Evolutionary conservation across 1,140 invertebrate species (phyloP), one percentile per base, ranked within the genome.

Genomic region (Calosoma granatense): DNA sequence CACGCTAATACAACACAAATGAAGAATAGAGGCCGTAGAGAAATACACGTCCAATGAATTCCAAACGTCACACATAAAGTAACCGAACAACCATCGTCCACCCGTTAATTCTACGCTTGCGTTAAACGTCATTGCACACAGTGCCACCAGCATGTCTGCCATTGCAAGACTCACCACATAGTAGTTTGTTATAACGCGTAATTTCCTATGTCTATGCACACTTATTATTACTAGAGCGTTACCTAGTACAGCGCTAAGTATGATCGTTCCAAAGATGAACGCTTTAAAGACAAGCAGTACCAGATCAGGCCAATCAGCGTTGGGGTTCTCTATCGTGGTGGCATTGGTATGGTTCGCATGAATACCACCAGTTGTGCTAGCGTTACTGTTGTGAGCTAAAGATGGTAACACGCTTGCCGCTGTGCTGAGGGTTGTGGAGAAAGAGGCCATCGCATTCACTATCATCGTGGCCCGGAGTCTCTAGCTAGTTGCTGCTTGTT

Each of bases 111-210:
- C 87, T 4, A 91, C 82, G 64, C 86, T 89, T 19, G 92, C 90
- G 73, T 95, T 97, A 74, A 97, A 97, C n/a, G 89, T 92, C 94
- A 93, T 94, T 22, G 90, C 90, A 65, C 92, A 88, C 19, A 94
- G 74, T 2, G 93, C 93, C 6, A 97, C 94, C 19, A 95, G 74
- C 70, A 94, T 84, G 70, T 97, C 94, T 2, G 94, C 93, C 63
- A 92, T 85, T 0, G 94, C 90, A 19, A 97, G 74, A 23, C 91
- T 94, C 21, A 96, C 92, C 54, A 97, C 92, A 74, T 96, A 97
- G 67, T 92, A 93, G 74, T 97, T 97, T 26, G 93, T 97, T 60
- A 93, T 89, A 54, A 92, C 86, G 1, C 90, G 78, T 51, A 92
- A 76, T 61, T 85, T 84, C 26, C 82, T 74, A 59, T 87, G 85